Conservation (phyloP, 2,888 invertebrate species). For the Callinectes sapidus region DNA sequence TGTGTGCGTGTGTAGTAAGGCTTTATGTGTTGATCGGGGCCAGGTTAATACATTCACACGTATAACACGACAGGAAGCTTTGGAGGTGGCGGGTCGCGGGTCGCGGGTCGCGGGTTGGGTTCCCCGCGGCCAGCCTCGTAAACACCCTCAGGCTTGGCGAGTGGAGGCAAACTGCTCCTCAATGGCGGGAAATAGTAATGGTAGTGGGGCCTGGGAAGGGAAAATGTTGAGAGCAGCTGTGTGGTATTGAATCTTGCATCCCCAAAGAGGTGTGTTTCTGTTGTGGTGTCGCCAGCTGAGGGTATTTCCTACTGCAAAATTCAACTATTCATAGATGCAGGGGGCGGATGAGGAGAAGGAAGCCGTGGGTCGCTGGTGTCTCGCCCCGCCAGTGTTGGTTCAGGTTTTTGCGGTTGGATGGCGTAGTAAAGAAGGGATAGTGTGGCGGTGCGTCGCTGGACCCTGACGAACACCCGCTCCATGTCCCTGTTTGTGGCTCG, state of each 20-base stretch:
- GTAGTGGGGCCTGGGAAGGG: background rate
- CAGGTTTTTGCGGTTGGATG: background rate
- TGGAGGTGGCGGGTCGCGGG: background rate
- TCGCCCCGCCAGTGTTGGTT: background rate
- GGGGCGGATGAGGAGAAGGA: background rate
- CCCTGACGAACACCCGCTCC: background rate
- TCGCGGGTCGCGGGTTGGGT: background rate
- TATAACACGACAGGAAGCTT: background rate
- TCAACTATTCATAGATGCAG: background rate
- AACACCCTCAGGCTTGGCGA: background rate
- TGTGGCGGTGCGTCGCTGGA: background rate
- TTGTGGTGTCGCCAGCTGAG: background rate
- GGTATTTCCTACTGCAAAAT: background rate
- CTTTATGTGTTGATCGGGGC: background rate
- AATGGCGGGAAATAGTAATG: background rate
- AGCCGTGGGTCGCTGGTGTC: background rate
- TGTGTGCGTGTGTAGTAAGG: background rate
- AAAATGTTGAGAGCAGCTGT: background rate
- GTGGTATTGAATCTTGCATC: background rate
- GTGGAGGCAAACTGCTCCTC: background rate
- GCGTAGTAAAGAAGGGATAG: background rate
- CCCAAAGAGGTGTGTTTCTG: background rate
- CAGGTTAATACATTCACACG: background rate
- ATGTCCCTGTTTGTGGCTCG: background rate
- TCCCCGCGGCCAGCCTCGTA: background rate